Percentiles rank a stretch among this genome's conserved stretches.
phyloP scores from a whole-genome alignment of 2,888 invertebrate species.

The Hydropsyche betteni region DNA sequence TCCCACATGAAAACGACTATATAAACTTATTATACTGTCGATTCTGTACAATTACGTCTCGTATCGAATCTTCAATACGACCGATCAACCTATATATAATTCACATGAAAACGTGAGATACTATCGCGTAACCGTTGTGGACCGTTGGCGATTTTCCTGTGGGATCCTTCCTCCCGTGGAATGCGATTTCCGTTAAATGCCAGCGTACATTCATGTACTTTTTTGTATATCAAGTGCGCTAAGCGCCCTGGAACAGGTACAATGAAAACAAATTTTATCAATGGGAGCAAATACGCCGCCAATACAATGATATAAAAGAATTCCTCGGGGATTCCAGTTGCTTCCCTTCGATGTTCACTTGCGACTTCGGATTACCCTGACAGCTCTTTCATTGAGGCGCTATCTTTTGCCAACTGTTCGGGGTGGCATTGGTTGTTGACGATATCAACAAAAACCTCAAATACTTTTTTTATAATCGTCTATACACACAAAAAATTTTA shows the following conservation, averaged over 20 bases:
- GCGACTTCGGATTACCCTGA: slow-evolving; percentile 30
- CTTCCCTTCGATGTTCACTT: slow-evolving; percentile 44
- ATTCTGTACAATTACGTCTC: background rate
- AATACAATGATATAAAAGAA: slow-evolving; percentile 37
- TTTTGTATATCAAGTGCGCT: slow-evolving; percentile 36
- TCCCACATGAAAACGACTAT: too few relatives aligned
- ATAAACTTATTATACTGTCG: too few relatives aligned
- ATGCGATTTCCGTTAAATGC: slow-evolving; percentile 50
- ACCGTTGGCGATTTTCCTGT: slow-evolving; percentile 44
- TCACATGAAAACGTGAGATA: slow-evolving; percentile 9
- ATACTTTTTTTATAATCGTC: too few relatives aligned
- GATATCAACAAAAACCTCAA: too few relatives aligned
- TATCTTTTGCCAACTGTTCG: slow-evolving; percentile 30
- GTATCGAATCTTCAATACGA: background rate
- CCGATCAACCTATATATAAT: background rate
- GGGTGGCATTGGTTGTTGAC: too few relatives aligned
- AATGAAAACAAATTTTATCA: slow-evolving; percentile 47
- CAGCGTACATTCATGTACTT: slow-evolving; percentile 7
- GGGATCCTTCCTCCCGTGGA: slow-evolving; percentile 47
- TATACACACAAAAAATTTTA: too few relatives aligned
- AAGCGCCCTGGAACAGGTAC: slow-evolving; percentile 45
- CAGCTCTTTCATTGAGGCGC: slow-evolving; percentile 44
- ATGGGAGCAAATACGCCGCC: slow-evolving; percentile 33
- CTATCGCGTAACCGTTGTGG: slow-evolving; percentile 7
- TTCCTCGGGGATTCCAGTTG: slow-evolving; percentile 26